These are phyloP conservation scores for Eupithecia inturbata DNA, from an alignment of 2,888 invertebrate genomes.

Conservation along the genomic window DNA sequence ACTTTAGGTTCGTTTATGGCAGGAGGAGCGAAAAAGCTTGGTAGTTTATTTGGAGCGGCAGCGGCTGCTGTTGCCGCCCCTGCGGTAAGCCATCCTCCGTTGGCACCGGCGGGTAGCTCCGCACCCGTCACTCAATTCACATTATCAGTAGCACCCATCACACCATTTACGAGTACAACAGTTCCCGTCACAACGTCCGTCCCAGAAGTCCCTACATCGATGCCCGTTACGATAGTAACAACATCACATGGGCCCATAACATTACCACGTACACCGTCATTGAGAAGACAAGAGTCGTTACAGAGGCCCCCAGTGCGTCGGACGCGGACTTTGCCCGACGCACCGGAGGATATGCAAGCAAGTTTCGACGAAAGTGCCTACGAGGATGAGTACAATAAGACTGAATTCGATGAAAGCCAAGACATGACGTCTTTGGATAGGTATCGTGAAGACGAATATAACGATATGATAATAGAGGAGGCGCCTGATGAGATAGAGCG, in stretches of 20 bases:
- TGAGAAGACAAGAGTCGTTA: conserved; percentile 80
- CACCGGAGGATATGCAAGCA: conserved; percentile 76
- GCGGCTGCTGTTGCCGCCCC: conserved; percentile 76
- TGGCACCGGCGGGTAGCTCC: conserved; percentile 52
- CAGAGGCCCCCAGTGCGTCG: conserved; percentile 79
- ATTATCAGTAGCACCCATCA: conserved; percentile 63
- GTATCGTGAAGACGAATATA: conserved; percentile 76
- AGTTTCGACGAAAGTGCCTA: conserved; percentile 83
- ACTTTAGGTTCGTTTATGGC: conserved; percentile 80
- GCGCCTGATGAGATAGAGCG: conserved; percentile 71
- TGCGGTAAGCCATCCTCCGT: conserved; percentile 57
- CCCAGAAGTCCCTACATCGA: conserved; percentile 70
- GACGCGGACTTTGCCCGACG: conserved; percentile 77
- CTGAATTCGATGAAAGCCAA: conserved; percentile 77
- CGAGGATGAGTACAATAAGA: conserved; percentile 82
- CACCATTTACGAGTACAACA: conserved; percentile 66
- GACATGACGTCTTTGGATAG: conserved; percentile 76
- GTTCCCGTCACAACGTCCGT: conserved; percentile 71
- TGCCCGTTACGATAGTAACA: conserved; percentile 67
- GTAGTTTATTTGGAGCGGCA: conserved; percentile 79
- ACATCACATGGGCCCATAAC: conserved; percentile 64
- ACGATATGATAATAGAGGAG: conserved; percentile 72
- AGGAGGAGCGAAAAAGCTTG: conserved; percentile 79
- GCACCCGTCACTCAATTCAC: conserved; percentile 59
- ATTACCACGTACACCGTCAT: conserved; percentile 74